Base-by-base conservation (phyloP, 92 coral and sea anemone species). In the Meandrina meandrites region DNA sequence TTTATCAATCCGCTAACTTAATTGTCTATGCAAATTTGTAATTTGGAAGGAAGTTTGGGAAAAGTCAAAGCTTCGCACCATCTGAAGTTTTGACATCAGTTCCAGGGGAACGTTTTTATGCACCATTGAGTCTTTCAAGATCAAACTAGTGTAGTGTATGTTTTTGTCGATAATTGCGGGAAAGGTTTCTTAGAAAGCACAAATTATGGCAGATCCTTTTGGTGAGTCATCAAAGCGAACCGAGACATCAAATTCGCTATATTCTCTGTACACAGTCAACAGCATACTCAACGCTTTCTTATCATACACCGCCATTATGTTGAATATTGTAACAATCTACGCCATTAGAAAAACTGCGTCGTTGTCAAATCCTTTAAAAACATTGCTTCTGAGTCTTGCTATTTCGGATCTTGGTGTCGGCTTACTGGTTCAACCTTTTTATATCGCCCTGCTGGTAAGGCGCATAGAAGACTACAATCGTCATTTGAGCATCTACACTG, bases 391-490 rank as follows among this genome's bases (percentile, higher is more conserved):
- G 54, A 75, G 79, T 40, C 79, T 75, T 42, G 54, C 79, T 22
- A 54, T 75, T 75, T 75, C 79, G 22, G 79, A 75, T 42, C 79
- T 75, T 75, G 79, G 79, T 22, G 79, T 75, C 40, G 79, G 79
- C 8, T 75, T 40, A 75, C 53, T 75, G 27, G 79, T 75, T 75
- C 79, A 75, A 75, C 79, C 79, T 40, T 75, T 75, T n/a, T 75
- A 75, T 54, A 75, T 75, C 48, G 51, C 51, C 16, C 22, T 19
- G 24, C 13, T 75, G 24, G 79, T 19, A 37, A 36, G 37, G 16
- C 13, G n/a, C 4, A 34, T 73, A 0, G 21, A 35, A 19, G 40
- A 21, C 37, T 9, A 73, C 27, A 22, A 72, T 17, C 19, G 35
- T 21, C 3, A 19, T 35, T 3, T 72, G 76, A 37, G n/a, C 24